Evolutionary conservation across 2,113 vertebrate genomes (phyloP), one percentile per base, ranked within the genome.

Genomic region (Cyphomyrus plagiostoma): DNA sequence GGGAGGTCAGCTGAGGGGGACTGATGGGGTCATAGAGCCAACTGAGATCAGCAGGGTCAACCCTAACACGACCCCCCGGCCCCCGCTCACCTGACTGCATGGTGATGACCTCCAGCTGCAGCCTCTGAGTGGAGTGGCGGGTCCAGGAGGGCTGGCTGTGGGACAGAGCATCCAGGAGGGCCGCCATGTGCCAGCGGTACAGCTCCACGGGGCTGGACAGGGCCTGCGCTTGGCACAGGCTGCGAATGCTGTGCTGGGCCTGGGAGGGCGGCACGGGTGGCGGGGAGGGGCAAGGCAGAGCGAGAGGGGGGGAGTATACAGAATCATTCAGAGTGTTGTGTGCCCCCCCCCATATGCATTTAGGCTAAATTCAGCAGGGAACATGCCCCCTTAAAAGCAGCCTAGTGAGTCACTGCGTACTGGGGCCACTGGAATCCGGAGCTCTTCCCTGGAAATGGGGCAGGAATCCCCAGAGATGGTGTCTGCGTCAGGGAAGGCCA

Each of bases 111-210:
- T 96, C 94, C 6, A 99, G 94, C 91, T 97, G 97, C 23, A 97
- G 91, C 85, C 97, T 92, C 91, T 98, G 97, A 0, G 95, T 89
- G 1, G 97, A 98, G 91, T 94, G 95, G 62, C 92, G 92, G 0
- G 93, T 97, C 98, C 98, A 99, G 84, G 91, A 89, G 3, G 93
- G 93, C 88, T 96, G 95, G 0, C 96, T 96, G 35, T 90, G 90
- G 0, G 94, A 95, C 58, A 98, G 91, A 96, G 95, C 96, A 58
- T 96, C 96, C 93, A 99, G 93, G 49, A 99, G 96, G 49, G 96
- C 91, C 23, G 86, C 89, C 89, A 97, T 94, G 91, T 99, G 97
- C 82, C 93, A 95, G 46, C 92, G 94, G 93, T 97, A 98, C 4
- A 99, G 95, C 89, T 93, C 94, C 39, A 90, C 91, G 74, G 90